Evolutionary conservation across 1,140 invertebrate genomes (phyloP).

Genomic region (Lordiphosa stackelbergi): DNA sequence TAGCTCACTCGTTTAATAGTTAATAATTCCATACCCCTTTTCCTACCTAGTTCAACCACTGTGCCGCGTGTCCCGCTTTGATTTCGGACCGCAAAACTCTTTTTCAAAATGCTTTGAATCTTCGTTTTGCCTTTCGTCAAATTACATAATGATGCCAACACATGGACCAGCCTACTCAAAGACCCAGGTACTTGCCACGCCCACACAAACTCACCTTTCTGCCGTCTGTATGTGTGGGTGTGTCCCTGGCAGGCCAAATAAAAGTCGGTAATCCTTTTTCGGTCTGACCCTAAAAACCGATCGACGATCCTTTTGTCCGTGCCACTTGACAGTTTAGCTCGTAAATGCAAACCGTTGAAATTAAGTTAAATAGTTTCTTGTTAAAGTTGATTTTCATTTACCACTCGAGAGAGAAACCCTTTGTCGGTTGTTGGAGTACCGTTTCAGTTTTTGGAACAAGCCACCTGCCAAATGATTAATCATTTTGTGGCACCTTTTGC

Average conservation of each 20-base stretch:
- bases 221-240: slow-evolving; percentile 36
- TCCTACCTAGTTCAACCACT: background rate
- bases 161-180: slow-evolving; percentile 43
- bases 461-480: slow-evolving; percentile 75
- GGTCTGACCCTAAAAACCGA: slow-evolving; percentile 22
- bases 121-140: slow-evolving; percentile 54
- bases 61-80: slow-evolving; percentile 16
- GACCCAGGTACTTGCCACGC: slow-evolving; percentile 40
- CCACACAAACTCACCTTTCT: slow-evolving; percentile 44
- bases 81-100: slow-evolving; percentile 27
- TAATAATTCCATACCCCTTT: too few relatives aligned
- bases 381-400: slow-evolving; percentile 53
- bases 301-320: slow-evolving; percentile 16
- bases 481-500: slow-evolving; percentile 49
- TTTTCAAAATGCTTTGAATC: slow-evolving; percentile 13
- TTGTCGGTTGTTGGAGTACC: slow-evolving; percentile 13
- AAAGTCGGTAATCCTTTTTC: slow-evolving; percentile 59
- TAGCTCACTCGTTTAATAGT: too few relatives aligned
- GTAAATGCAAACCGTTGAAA: slow-evolving; percentile 67
- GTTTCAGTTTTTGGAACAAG: slow-evolving; percentile 23
- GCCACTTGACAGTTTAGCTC: slow-evolving; percentile 70
- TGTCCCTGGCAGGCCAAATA: slow-evolving; percentile 56
- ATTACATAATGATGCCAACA: slow-evolving; percentile 68
- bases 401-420: background rate
- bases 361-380: slow-evolving; percentile 74